Base-by-base conservation (phyloP, 2,888 invertebrate species). In the Heliconius charithonia region DNA sequence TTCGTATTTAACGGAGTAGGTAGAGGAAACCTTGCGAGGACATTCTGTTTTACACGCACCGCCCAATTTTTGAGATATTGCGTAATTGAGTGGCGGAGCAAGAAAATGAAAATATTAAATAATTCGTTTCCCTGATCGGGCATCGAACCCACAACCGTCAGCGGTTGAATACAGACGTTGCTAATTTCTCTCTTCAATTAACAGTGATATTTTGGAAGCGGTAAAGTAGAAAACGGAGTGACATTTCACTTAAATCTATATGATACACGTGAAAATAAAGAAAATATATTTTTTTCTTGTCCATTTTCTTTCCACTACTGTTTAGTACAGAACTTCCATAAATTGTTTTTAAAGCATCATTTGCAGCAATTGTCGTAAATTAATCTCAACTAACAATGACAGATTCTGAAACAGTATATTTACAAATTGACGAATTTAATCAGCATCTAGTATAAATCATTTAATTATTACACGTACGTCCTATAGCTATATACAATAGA, bases 381-480 rank as follows among this genome's bases (percentile, higher is more conserved):
- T 62, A 76, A 29, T 76, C 59, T 70, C 41, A 76, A 76, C 69
- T 70, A 76, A 62, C 69, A 45, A 69, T 76, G 62, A 70, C 70
- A 76, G 70, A 45, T 59, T 62, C 12, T 76, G 29, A 41, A 62
- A 62, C 62, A 19, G 29, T 59, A 29, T 45, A 65, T 41, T 59
- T 59, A 59, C 59, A 59, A 59, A n/a, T 59, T 59, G 59, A n/a
- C 59, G 59, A n/a, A 12, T 13, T 51, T 67, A 63, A 27, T 27
- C 12, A 25, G 27, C 16, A 63, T 59, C n/a, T 59, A 1, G n/a
- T 59, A 12, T 59, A 59, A 59, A 59, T 59, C 59, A 59, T 59
- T n/a, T 51, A 51, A 51, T 51, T 51, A 22, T 51, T 51, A 51
- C 51, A 51, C 22, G 51, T 9, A 51, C 2, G 19, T 51, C 22